Evolutionary conservation across 1,140 invertebrate species (phyloP), one percentile per base, ranked within the genome.

Genomic region (Eupristina koningsbergeri): DNA sequence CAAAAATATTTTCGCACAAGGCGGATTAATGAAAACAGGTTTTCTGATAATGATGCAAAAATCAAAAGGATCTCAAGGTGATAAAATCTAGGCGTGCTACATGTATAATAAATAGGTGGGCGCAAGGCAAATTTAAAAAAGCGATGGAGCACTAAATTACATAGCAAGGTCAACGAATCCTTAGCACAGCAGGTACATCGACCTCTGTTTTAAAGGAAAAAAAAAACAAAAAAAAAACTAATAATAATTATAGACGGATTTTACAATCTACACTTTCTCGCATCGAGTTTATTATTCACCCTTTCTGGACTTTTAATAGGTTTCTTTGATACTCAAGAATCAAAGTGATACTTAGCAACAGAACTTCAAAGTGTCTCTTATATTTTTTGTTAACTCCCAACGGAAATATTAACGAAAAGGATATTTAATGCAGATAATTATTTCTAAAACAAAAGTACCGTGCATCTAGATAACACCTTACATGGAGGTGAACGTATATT

Each of bases 131-230:
- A 39, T 39, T 39, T 2, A 8, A 69, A 69, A 31, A 69, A 34
- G 3, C 2, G 31, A 13, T 13, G 3, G 26, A 17, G 19, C 0
- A 39, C 15, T 69, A 26, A 36, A 74, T 81, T 74, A 22, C 69
- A 39, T 31, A 45, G 13, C 63, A 73, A 80, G 76, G 76, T 84
- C 75, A 80, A 63, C 39, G 76, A 84, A 74, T 84, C 76, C 58
- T 84, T 74, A 39, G 39, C 50, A 31, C 75, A n/a, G n/a, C 34
- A 83, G 76, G 82, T 83, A 73, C 81, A 29, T 61, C 76, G 76
- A 83, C 81, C 75, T 79, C 76, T 50, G 2, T 8, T 15, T 0
- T 19, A 15, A 19, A 45, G 17, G 9, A 67, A 41, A 31, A 45
- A 11, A 45, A 45, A 45, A n/a, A n/a, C n/a, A n/a, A n/a, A n/a